A percentile compares a stretch with the other conserved stretches of the same genome.
Conservation (phyloP, 2,888 invertebrate genomes). For the Litoditis marina region DNA sequence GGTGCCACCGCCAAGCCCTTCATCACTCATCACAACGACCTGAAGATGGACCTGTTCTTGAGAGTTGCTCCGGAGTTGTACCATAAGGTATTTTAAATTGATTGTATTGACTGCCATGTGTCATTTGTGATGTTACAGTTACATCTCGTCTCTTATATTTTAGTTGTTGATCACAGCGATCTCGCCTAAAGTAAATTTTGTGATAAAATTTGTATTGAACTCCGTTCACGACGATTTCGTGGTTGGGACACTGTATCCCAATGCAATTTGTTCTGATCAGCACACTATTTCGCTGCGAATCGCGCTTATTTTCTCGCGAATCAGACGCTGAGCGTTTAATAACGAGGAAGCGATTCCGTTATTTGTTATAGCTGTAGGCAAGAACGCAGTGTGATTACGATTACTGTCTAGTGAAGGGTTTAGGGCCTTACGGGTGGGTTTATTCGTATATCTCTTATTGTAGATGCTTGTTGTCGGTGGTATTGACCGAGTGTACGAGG, state of each 20-base stretch:
- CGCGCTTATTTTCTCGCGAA: too few species aligned
- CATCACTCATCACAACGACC: conserved; percentile 95
- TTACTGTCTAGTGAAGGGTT: neutral
- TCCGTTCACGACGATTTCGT: neutral
- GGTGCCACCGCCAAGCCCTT: conserved; percentile 99
- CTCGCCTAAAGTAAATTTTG: too few species aligned
- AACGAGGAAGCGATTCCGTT: too few species aligned
- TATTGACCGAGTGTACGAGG: conserved; percentile 80
- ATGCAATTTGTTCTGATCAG: too few species aligned
- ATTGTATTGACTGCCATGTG: too few species aligned
- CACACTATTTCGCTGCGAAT: too few species aligned
- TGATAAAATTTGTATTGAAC: neutral
- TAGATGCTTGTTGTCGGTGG: conserved; percentile 95
- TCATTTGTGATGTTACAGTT: too few species aligned
- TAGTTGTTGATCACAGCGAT: neutral
- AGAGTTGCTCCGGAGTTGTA: conserved; percentile 96
- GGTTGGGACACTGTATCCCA: neutral
- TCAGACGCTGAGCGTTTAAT: too few species aligned
- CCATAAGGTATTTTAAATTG: conserved; percentile 72
- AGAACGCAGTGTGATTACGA: too few species aligned
- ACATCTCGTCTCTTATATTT: neutral
- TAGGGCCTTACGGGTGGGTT: too few species aligned
- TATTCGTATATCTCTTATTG: conserved; percentile 11
- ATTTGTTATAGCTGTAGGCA: too few species aligned
- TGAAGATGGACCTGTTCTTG: conserved; percentile 95